Evolutionary conservation across 2,113 vertebrate species (phyloP), one percentile per base, ranked within the genome.

Genomic region (Carassius gibelio): DNA sequence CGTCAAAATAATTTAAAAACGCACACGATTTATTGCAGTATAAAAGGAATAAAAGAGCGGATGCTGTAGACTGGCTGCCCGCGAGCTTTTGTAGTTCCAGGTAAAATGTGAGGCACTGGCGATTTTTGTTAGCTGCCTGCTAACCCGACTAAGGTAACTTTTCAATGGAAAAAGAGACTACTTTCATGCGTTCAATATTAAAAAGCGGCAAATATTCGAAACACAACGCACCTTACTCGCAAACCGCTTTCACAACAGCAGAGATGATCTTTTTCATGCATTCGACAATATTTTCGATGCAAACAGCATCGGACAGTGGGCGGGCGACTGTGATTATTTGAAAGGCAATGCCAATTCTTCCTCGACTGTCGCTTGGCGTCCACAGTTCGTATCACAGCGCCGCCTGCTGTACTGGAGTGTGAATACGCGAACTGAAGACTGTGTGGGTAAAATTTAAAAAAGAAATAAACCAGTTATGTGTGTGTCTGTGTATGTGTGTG

Each of bases 271-370:
- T 77, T 68, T 57, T 59, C 84, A 86, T 78, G 69, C 82, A 77
- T 61, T 66, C 52, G 34, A 86, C 52, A 84, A 76, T 64, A 84
- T 81, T 81, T 75, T 57, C 19, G 87, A 42, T 74, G 48, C 77
- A 88, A 76, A 86, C 75, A 81, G 55, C 55, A 81, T 11, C 72
- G 77, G 55, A 77, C 74, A 81, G 76, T 15, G 81, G 66, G 45
- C 83, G 69, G 75, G 79, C 61, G 64, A 61, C 57, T 84, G 82
- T 68, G 77, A 87, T 84, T 64, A 84, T 88, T 88, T 86, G 85
- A 86, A 88, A 86, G 48, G 72, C 48, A 88, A 82, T 76, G 81
- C 66, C 72, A 55, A 30, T 61, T 81, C 42, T 68, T 77, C 71
- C 45, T 84, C 38, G 13, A 55, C 75, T 34, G 72, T 61, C 36